Base-by-base conservation (phyloP, 2,113 vertebrate species). In the Tringa solitaria region DNA sequence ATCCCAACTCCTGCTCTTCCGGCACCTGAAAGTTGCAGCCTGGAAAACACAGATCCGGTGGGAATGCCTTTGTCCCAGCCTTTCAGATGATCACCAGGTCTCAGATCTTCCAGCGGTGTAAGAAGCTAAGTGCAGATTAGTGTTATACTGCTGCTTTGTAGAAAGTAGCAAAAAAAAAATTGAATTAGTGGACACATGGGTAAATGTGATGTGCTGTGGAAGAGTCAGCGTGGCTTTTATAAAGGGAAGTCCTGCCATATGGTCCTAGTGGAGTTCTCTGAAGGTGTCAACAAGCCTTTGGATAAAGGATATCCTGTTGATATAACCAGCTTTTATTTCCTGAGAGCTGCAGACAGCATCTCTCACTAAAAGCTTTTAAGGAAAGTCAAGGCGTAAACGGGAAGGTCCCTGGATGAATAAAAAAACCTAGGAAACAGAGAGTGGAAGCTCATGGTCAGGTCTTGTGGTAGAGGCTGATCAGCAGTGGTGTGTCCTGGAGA, bases 261-360 rank as follows among this genome's bases (percentile, higher is more conserved):
- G 63, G 65, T 82, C 94, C 89, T 90, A 46, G 60, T 75, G 87
- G 94, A 91, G 77, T 41, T 82, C 84, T 91, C 93, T 87, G 84
- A 73, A 96, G 93, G 96, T 97, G 96, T 96, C 96, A 97, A 96
- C 74, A 82, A 96, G 89, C 77, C 84, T 94, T 89, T 91, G 93
- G 89, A 96, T 96, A 84, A 93, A 97, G 96, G 96, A 97, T 91
- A 95, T 97, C 96, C 96, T 97, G 96, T 96, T 97, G 95, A 97
- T 89, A 96, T 61, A 96, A 94, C 93, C 77, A 85, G 70, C 39
- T 69, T 96, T 91, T 91, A 96, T 76, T 96, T 96, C 96, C 95
- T 93, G 90, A 87, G 70, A 68, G 48, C 95, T 89, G 87, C 87
- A 89, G 89, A 94, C 84, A 89, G 70, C 70, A 79, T 93, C 91